A percentile compares a stretch with the other conserved stretches of the same genome.
These are phyloP conservation scores for Dasyurus viverrinus DNA, from an alignment of 2,113 vertebrate genomes.

Conservation along the genomic window DNA sequence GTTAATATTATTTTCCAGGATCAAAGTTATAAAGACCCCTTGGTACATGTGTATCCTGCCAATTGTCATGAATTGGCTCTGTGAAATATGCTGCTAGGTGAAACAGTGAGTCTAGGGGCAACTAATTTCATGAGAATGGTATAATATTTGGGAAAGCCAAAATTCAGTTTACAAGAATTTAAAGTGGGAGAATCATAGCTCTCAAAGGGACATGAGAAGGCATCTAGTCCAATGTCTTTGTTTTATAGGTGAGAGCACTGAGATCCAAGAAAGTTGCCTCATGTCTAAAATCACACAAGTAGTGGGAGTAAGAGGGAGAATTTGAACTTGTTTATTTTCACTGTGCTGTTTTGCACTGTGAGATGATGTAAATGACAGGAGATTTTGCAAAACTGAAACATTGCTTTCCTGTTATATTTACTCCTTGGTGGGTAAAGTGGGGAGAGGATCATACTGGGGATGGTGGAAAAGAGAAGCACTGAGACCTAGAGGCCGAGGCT, in stretches of 20 bases:
- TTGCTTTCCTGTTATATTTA: neutral
- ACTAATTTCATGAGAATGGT: neutral
- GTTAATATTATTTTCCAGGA: neutral
- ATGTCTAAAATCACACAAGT: neutral
- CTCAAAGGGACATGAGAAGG: neutral
- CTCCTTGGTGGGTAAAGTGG: neutral
- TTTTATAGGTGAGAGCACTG: neutral
- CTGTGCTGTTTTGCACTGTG: neutral
- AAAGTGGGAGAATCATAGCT: neutral
- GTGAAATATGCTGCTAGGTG: neutral
- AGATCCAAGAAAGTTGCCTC: neutral
- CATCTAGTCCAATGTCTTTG: neutral
- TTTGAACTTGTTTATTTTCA: neutral
- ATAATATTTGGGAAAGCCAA: neutral
- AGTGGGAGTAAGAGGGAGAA: neutral
- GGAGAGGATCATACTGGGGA: neutral
- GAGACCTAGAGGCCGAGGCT: neutral
- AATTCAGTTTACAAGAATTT: neutral
- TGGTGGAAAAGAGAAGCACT: neutral
- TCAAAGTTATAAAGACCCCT: neutral
- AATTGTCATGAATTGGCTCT: neutral
- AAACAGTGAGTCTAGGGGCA: neutral
- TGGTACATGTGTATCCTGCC: neutral
- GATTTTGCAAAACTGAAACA: neutral
- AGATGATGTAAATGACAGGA: neutral